phyloP scores from a whole-genome alignment of 2,113 vertebrate genomes.

The Nothocercus julius region DNA sequence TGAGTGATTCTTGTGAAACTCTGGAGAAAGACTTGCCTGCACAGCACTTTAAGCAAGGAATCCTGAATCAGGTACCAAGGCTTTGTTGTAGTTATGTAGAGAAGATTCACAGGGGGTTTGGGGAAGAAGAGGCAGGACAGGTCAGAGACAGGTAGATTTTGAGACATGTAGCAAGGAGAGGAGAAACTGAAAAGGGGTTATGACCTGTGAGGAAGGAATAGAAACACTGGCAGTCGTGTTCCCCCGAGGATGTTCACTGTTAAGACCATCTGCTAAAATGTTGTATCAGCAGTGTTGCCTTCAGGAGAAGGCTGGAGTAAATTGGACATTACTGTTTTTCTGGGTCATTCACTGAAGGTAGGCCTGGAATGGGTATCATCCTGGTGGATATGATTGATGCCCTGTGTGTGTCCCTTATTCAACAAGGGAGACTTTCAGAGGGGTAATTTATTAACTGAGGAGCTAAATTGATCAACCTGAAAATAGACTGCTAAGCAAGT shows the following conservation, averaged over 20 bases:
- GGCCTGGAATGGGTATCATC: accelerated
- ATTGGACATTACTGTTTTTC: not conserved
- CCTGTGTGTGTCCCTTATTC: not conserved
- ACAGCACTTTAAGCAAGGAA: not conserved
- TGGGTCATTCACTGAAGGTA: not conserved
- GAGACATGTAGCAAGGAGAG: not conserved
- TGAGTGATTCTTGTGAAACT: not conserved
- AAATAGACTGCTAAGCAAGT: not conserved
- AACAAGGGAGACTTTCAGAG: not conserved
- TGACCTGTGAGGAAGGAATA: not conserved
- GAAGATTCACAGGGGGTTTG: not conserved
- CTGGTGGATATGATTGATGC: not conserved
- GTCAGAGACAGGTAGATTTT: not conserved
- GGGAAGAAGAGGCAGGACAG: accelerated
- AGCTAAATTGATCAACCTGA: not conserved
- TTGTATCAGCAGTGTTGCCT: not conserved
- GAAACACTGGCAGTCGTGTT: not conserved
- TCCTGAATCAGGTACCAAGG: not conserved
- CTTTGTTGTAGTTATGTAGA: not conserved
- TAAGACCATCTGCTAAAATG: not conserved
- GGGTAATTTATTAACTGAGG: not conserved
- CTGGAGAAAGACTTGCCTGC: not conserved
- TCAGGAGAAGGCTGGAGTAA: not conserved
- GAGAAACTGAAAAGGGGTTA: not conserved
- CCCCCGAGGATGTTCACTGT: not conserved